A percentile compares a stretch with the other conserved stretches of the same genome.
phyloP scores from a whole-genome alignment of 2,888 invertebrate species.

The Lagria hirta region DNA sequence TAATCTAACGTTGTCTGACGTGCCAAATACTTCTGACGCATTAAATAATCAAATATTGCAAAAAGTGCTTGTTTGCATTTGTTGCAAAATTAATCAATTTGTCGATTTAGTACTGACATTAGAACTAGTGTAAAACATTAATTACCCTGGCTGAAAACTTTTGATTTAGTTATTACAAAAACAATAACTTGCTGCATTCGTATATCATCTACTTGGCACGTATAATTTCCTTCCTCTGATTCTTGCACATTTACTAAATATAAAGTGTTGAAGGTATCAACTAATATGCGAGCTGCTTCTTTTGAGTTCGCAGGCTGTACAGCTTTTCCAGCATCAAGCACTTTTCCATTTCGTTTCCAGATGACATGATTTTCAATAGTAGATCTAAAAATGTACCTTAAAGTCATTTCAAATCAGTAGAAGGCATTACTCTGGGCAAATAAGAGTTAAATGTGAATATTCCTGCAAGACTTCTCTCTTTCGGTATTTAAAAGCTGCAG shows the following conservation, averaged over 20 bases:
- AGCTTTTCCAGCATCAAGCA: conserved; percentile 53
- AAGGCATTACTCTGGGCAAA: conserved; percentile 58
- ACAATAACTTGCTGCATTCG: conserved; percentile 59
- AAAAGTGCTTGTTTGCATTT: no score
- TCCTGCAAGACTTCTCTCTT: conserved; percentile 57
- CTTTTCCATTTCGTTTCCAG: conserved; percentile 59
- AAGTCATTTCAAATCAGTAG: no score
- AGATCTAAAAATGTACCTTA: conserved; percentile 43
- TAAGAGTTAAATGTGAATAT: conserved; percentile 58
- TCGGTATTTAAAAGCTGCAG: conserved; percentile 54
- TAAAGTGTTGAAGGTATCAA: conserved; percentile 60
- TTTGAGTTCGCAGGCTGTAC: conserved; percentile 42
- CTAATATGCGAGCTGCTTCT: conserved; percentile 55
- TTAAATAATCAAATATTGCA: no score
- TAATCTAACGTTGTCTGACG: no score
- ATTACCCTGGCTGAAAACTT: conserved; percentile 57
- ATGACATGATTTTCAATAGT: conserved; percentile 55
- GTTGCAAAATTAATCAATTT: conserved; percentile 5
- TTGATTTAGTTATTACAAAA: conserved; percentile 57
- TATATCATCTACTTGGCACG: conserved; percentile 65
- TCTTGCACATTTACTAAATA: conserved; percentile 62
- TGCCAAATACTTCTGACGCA: no score
- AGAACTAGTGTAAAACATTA: conserved; percentile 7
- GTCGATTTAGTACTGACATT: no score
- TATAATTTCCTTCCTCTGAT: conserved; percentile 69